These are phyloP conservation scores for Papilio machaon DNA, from an alignment of 1,140 invertebrate species.

Conservation along the genomic window DNA sequence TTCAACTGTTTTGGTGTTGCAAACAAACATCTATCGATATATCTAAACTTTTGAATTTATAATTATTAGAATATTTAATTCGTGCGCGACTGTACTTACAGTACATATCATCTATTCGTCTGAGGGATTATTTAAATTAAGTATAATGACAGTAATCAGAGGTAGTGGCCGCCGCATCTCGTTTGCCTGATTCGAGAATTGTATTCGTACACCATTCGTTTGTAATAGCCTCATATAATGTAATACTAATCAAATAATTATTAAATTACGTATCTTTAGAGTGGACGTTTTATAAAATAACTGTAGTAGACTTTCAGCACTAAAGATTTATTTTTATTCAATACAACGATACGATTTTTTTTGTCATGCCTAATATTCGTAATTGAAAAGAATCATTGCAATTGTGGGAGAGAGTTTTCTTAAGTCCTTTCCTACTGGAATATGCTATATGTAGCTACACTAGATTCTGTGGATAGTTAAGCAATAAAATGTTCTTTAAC, in stretches of 20 bases:
- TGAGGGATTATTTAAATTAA: conserved; percentile 72
- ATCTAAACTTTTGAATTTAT: neutral
- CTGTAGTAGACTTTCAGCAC: neutral
- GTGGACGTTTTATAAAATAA: conserved; percentile 7
- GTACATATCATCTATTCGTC: conserved; percentile 58
- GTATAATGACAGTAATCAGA: conserved; percentile 69
- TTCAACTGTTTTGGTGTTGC: too few relatives aligned
- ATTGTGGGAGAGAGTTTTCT: too few relatives aligned
- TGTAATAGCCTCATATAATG: conserved; percentile 32
- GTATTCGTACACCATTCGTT: conserved; percentile 41
- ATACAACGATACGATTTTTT: neutral
- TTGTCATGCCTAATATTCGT: neutral
- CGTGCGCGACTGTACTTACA: conserved; percentile 44
- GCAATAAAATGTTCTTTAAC: too few relatives aligned
- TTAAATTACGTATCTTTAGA: conserved; percentile 18
- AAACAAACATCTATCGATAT: too few relatives aligned
- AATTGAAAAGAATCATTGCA: neutral
- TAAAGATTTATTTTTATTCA: neutral
- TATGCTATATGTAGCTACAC: too few relatives aligned
- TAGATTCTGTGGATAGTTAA: too few relatives aligned
- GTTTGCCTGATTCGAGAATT: conserved; percentile 66
- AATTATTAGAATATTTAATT: neutral
- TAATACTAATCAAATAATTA: conserved; percentile 37
- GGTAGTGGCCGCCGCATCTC: conserved; percentile 45
- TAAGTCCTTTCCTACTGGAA: too few relatives aligned